Base-by-base conservation (phyloP, 1,140 invertebrate genomes). In the Ectropis grisescens region DNA sequence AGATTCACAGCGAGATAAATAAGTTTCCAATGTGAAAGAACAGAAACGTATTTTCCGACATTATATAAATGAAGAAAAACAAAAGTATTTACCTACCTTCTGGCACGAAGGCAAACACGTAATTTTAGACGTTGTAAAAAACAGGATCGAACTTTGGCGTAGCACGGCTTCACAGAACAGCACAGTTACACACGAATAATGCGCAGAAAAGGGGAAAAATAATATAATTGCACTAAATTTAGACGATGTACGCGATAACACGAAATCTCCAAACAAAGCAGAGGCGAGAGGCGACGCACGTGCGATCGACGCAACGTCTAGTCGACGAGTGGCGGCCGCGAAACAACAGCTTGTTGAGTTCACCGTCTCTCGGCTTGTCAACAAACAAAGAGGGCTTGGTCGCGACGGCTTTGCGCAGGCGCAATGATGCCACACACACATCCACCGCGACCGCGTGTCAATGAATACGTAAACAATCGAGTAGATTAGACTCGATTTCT, bases 361-460 rank as follows among this genome's bases (percentile, higher is more conserved):
- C 58, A 46, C 42, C 28, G 33, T n/a, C 28, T 26, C 33, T 38
- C 36, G 32, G 74, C 74, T 79, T 79, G 74, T 79, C 74, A 79
- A 79, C 74, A 79, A 79, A 79, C 74, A 79, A 76, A 79, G 74
- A 68, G 58, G 52, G 66, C 57, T 60, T 48, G 62, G 40, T 56
- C 59, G 57, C 38, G 45, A 33, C 36, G 44, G 47, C 53, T 55
- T 48, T 60, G 67, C 69, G 61, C 74, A 70, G 47, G 65, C 67
- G 65, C 65, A 64, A 41, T 50, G 47, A 53, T 56, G 54, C 53
- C 54, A 33, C 59, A 56, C 67, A 30, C 57, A 61, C 67, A 66
- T n/a, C n/a, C 57, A 45, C 39, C 11, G 38, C 36, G 40, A 48
- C n/a, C 44, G 42, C 57, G 57, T 62, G 59, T 75, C 54, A 79